Base-by-base conservation (phyloP, 2,888 invertebrate genomes). In the Dione vanillae region DNA sequence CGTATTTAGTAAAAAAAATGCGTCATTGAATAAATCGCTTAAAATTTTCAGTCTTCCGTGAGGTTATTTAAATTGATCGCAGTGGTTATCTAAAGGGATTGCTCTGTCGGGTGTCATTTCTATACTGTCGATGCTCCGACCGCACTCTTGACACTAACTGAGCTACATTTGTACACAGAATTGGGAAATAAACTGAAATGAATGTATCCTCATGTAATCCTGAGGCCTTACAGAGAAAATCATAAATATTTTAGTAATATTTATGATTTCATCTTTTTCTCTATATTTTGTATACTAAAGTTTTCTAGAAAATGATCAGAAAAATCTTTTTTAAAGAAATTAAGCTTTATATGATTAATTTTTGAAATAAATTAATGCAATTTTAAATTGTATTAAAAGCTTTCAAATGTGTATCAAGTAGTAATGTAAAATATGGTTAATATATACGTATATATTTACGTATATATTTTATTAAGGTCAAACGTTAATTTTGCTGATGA, bases 141-240 rank as follows among this genome's bases (percentile, higher is more conserved):
- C 64, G 40, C 64, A 64, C 49, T 51, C 51, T 40, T 40, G 64
- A 64, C 64, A 64, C 64, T 64, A 64, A 64, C 64, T 49, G 64
- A 64, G 47, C 40, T 64, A 51, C 49, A 49, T 37, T 49, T 14
- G 19, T 51, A 51, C 19, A 19, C 49, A 16, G 37, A 37, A 16
- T 35, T 35, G 3, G 49, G 35, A 47, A 64, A 51, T 35, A 19
- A n/a, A n/a, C n/a, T n/a, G n/a, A n/a, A n/a, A n/a, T n/a, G n/a
- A n/a, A n/a, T n/a, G n/a, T n/a, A n/a, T n/a, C n/a, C n/a, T n/a
- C n/a, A n/a, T n/a, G n/a, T n/a, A n/a, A n/a, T n/a, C n/a, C n/a
- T n/a, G n/a, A n/a, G n/a, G n/a, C n/a, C n/a, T n/a, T n/a, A n/a
- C n/a, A n/a, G n/a, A n/a, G n/a, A n/a, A n/a, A n/a, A n/a, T n/a